Base-by-base conservation (phyloP, 2,797 vertebrate genomes). In the Lutjanus argentimaculatus region DNA sequence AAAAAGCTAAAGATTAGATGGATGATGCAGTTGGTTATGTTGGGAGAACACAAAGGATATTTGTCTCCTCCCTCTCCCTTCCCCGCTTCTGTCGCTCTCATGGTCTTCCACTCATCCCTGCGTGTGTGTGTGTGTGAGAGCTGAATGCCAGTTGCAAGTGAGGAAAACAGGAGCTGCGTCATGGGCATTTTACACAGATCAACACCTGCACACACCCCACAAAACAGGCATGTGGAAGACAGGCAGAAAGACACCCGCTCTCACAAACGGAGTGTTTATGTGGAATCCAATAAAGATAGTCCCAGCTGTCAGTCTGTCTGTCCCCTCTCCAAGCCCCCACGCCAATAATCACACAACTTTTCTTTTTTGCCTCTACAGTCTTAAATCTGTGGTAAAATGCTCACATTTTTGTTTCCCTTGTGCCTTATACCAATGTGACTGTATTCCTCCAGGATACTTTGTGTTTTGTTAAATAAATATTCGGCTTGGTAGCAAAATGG, bases 221-320 rank as follows among this genome's bases (percentile, higher is more conserved):
- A 71, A 84, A 86, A 36, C 68, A 79, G 62, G 75, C 82, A 84
- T 80, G 77, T 85, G 65, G 78, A 58, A 71, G 45, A 77, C 64
- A 83, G 75, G 75, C 86, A 79, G 77, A 77, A 12, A 14, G 77
- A 77, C 80, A 77, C 48, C 22, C 42, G 3, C 68, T 67, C 87
- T 55, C 82, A 72, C 82, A 83, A 53, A 84, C 42, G 4, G 55
- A 81, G 76, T 77, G 85, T 92, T 90, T 87, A 90, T 88, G 82
- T 86, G 85, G 65, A 91, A 89, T 85, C 85, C 83, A 88, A 75
- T 91, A 87, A 92, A 92, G 82, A 88, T 19, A n/a, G 64, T 55
- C 56, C 79, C 91, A 92, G 89, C 88, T 91, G 90, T 90, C 82
- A 62, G 74, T 85, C 82, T 67, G 72, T 85, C 82, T 69, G 51